Conservation (phyloP, 64 coral and sea anemone genomes). For the Stylophora pistillata region DNA sequence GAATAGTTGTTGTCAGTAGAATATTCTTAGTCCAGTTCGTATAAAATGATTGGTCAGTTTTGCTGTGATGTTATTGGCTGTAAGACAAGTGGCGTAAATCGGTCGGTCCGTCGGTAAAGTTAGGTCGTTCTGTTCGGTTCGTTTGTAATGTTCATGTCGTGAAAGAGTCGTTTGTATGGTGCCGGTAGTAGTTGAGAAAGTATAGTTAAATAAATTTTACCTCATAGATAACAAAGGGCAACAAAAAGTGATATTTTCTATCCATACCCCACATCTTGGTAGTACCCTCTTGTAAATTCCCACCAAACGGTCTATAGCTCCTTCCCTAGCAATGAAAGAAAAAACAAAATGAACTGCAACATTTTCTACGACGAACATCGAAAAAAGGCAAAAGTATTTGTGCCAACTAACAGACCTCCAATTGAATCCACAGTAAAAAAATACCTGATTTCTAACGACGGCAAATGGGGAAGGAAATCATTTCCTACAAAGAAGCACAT, state of each 20-base stretch:
- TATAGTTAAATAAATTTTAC: background rate
- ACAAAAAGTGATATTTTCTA: background rate
- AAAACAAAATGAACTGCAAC: background rate
- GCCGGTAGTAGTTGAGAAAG: background rate
- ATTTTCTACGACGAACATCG: background rate
- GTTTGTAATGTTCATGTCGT: no score
- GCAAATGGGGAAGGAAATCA: slow-evolving; percentile 96
- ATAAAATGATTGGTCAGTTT: no score
- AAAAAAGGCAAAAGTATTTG: background rate
- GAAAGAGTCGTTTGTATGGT: no score
- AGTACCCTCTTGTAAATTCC: slow-evolving; percentile 93
- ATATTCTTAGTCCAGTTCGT: no score
- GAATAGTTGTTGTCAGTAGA: no score
- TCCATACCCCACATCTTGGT: slow-evolving; percentile 70
- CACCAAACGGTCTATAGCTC: slow-evolving; percentile 95
- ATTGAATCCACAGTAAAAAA: background rate
- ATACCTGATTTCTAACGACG: slow-evolving; percentile 98
- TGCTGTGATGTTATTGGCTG: no score
- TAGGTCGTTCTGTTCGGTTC: no score
- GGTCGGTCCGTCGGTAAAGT: no score
- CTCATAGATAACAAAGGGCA: background rate
- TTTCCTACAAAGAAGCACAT: slow-evolving; percentile 99
- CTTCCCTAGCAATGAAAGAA: slow-evolving; percentile 71
- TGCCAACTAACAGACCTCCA: background rate
- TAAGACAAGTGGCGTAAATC: no score